These are phyloP conservation scores for Phorcus lineatus DNA, from an alignment of 2,888 invertebrate genomes.

Conservation along the genomic window DNA sequence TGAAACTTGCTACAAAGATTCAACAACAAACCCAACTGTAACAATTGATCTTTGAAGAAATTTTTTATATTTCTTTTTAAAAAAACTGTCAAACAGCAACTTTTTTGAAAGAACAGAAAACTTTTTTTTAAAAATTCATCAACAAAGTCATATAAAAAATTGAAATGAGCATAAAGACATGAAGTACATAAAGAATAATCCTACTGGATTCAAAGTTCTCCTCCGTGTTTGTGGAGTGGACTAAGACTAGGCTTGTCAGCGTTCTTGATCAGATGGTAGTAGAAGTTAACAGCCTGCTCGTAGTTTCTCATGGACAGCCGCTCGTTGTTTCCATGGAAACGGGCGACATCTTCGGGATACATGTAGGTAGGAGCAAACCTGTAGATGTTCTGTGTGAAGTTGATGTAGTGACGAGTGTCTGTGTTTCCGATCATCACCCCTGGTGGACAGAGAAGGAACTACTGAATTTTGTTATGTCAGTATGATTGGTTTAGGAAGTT, in stretches of 20 bases:
- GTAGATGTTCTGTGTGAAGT: constrained; percentile 76
- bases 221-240: constrained; percentile 53
- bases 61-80: no score
- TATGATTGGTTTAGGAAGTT: no score
- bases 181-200: no score
- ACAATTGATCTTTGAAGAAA: no score
- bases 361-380: constrained; percentile 76
- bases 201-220: constrained; percentile 16
- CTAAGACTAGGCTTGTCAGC: constrained; percentile 66
- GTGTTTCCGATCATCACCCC: constrained; percentile 76
- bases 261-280: constrained; percentile 76
- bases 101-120: no score
- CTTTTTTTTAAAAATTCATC: no score
- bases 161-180: no score
- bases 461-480: no score
- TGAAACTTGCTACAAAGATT: no score
- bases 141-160: no score
- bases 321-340: constrained; percentile 78
- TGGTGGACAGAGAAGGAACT: constrained; percentile 40
- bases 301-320: constrained; percentile 76
- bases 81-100: no score
- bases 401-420: constrained; percentile 76
- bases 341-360: constrained; percentile 67
- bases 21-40: no score
- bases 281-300: constrained; percentile 77